Evolutionary conservation across 2,113 vertebrate genomes (phyloP), one percentile per base, ranked within the genome.

Genomic region (Lycaon pictus): DNA sequence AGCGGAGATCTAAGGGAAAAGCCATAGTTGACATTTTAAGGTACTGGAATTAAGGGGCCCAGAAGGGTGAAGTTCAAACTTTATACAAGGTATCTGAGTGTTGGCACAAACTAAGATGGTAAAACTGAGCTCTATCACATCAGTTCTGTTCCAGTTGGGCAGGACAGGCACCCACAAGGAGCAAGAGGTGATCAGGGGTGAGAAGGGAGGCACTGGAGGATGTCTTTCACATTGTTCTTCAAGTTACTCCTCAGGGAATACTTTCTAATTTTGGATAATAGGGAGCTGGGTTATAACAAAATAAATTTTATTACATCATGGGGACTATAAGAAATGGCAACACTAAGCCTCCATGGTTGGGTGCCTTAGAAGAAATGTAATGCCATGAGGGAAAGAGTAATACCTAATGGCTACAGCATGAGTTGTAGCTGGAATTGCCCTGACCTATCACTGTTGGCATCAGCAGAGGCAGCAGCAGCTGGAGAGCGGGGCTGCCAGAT

Each of bases 111-210:
- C 58, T 23, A 71, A 37, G 16, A 29, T 35, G 67, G 48, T 7
- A 11, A 25, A 83, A 35, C 25, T 7, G 32, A 80, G 11, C 63
- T 69, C 32, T 62, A 0, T 35, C 15, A 13, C 27, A 12, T 62
- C 72, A 62, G 9, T 27, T n/a, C 63, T 74, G 6, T 12, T 51
- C 11, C 48, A 7, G 25, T 43, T 55, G 79, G 53, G 35, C 29
- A 79, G 43, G 35, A 11, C 0, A 0, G 12, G 1, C 19, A 25
- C 16, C 27, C 2, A 51, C 43, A 76, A 51, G 74, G 3, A 5
- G 29, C 5, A 53, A 25, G 29, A 1, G 5, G 3, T 12, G 79
- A 17, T 11, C 43, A 29, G 60, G 6, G 58, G 20, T 32, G 4
- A 67, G 84, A 77, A 25, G 11, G 7, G 20, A 20, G 60, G 27